Percentiles rank a stretch among this genome's conserved stretches.
Conservation (phyloP, 2,113 vertebrate species). For the Dromas ardeola region DNA sequence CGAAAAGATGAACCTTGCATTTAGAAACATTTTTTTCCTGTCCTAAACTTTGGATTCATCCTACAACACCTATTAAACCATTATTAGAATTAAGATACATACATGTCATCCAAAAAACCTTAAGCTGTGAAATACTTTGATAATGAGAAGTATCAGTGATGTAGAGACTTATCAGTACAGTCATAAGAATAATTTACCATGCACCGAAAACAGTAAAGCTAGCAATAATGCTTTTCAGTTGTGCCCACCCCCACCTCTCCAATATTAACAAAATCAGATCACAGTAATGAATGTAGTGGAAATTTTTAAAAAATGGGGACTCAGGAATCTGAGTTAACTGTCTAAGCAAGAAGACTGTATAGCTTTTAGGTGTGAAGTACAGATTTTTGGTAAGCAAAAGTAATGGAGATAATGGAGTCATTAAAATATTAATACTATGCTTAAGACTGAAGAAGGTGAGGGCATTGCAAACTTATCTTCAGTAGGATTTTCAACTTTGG, state of each 20-base stretch:
- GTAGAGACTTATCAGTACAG: neutral
- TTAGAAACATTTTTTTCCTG: neutral
- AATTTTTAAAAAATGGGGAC: fast-evolving
- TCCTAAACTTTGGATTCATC: neutral
- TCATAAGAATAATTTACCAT: neutral
- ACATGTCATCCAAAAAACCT: neutral
- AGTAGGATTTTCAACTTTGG: neutral
- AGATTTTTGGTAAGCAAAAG: neutral
- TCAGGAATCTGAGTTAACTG: neutral
- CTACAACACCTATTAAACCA: neutral
- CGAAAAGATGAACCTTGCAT: neutral
- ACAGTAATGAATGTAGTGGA: neutral
- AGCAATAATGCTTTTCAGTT: neutral
- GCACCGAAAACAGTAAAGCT: neutral
- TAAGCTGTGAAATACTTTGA: neutral
- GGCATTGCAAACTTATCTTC: neutral
- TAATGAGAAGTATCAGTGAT: neutral
- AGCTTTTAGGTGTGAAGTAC: neutral
- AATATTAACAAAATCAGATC: neutral
- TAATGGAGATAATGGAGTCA: neutral
- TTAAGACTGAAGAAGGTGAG: neutral
- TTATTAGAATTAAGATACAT: neutral
- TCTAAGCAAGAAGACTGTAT: neutral
- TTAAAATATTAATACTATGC: neutral
- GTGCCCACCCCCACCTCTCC: neutral